A percentile compares a stretch with the other conserved stretches of the same genome.
Evolutionary conservation across 2,797 vertebrate genomes (phyloP).

Genomic region (Argya squamiceps): DNA sequence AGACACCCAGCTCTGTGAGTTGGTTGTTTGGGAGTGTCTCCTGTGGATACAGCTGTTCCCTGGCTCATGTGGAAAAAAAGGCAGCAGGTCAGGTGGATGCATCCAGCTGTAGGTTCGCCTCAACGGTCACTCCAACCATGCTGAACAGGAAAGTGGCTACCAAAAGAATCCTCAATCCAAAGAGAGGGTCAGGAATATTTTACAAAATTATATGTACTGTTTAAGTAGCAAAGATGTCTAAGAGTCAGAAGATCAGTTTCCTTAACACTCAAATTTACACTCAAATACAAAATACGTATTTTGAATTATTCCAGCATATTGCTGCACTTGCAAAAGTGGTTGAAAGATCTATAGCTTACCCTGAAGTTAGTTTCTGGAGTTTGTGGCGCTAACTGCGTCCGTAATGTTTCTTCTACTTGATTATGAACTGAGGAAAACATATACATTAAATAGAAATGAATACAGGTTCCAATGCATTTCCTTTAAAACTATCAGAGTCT

Average conservation of each 20-base stretch:
- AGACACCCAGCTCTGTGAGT: constrained; percentile 51
- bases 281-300: constrained; percentile 57
- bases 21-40: constrained; percentile 31
- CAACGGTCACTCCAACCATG: constrained; percentile 37
- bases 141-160: constrained; percentile 10
- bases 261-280: constrained; percentile 61
- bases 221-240: constrained; percentile 49
- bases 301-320: constrained; percentile 46
- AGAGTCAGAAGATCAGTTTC: constrained; percentile 52
- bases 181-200: constrained; percentile 41
- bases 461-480: constrained; percentile 71
- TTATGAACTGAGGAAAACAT: constrained; percentile 81
- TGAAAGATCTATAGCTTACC: constrained; percentile 78
- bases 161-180: constrained; percentile 46
- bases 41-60: constrained; percentile 48
- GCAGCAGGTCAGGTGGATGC: constrained; percentile 52
- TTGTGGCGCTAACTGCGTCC: constrained; percentile 83
- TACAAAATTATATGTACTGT: constrained; percentile 18
- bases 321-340: constrained; percentile 59
- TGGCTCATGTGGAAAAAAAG: constrained; percentile 58
- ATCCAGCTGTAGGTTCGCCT: constrained; percentile 51
- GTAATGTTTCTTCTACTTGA: constrained; percentile 85
- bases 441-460: constrained; percentile 77
- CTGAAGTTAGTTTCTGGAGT: constrained; percentile 85
- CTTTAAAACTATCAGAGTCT: constrained; percentile 41